phyloP scores from a whole-genome alignment of 2,797 vertebrate genomes.

The Denticeps clupeoides region DNA sequence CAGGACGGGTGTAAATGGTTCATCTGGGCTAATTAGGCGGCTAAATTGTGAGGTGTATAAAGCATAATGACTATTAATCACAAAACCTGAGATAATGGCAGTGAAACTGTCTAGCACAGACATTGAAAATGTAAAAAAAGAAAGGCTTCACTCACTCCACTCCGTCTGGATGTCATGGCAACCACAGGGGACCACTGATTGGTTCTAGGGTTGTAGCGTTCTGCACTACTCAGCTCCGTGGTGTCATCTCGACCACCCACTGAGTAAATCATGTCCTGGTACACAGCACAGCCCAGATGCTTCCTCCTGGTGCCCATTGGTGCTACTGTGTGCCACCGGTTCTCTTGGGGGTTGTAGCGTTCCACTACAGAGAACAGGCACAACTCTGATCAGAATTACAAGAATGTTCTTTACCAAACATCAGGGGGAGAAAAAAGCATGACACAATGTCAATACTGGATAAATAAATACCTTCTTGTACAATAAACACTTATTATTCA shows the following conservation, averaged over 20 bases:
- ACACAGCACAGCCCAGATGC: conserved; percentile 93
- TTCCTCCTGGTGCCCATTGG: conserved; percentile 97
- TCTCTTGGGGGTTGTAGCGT: conserved; percentile 94
- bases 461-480: too few relatives aligned
- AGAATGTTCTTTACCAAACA: too few relatives aligned
- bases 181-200: conserved; percentile 99
- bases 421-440: not conserved
- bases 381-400: too few relatives aligned
- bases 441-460: too few relatives aligned
- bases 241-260: conserved; percentile 95
- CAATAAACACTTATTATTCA: too few relatives aligned
- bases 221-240: conserved; percentile 92
- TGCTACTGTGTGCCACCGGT: conserved; percentile 96
- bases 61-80: too few relatives aligned
- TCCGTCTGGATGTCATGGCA: conserved; percentile 94
- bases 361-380: conserved; percentile 56
- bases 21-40: too few relatives aligned
- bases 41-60: too few relatives aligned
- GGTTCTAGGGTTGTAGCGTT: conserved; percentile 92
- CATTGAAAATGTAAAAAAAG: not conserved
- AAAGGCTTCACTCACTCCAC: conserved; percentile 67
- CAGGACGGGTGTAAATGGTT: too few relatives aligned
- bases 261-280: conserved; percentile 99
- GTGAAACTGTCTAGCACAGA: too few relatives aligned
- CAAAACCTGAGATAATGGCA: too few relatives aligned